Percentiles rank a stretch among this genome's conserved stretches.
These are phyloP conservation scores for Corythornis cristatus DNA, from an alignment of 2,113 vertebrate genomes.

Conservation along the genomic window DNA sequence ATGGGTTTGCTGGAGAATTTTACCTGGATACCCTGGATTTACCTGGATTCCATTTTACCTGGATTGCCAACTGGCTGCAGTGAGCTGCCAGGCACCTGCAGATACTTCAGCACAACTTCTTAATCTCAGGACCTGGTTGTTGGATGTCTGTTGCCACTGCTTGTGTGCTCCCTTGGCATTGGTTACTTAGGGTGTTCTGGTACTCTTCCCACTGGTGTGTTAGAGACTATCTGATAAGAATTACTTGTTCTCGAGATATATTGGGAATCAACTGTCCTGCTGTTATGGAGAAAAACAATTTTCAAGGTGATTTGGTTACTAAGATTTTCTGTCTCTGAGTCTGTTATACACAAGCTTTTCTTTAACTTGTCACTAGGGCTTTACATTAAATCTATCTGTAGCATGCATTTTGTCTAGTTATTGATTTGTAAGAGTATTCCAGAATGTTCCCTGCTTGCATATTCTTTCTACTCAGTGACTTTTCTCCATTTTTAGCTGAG, in stretches of 20 bases:
- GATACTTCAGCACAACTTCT: background rate
- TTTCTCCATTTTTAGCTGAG: conserved; percentile 65
- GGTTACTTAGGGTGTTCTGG: background rate
- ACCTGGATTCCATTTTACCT: background rate
- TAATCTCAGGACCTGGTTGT: background rate
- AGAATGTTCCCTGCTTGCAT: conserved; percentile 13
- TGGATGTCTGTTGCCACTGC: background rate
- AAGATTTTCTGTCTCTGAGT: background rate
- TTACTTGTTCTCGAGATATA: background rate
- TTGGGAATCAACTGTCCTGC: background rate
- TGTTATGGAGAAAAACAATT: background rate
- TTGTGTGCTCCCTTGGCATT: background rate
- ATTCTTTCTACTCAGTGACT: conserved; percentile 47
- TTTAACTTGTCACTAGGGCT: background rate
- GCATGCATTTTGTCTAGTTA: background rate
- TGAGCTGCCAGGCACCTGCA: background rate
- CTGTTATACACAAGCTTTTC: background rate
- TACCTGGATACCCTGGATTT: background rate
- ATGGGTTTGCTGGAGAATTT: background rate
- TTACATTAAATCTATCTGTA: background rate
- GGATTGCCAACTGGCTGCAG: background rate
- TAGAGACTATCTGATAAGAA: background rate
- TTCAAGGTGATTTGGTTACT: background rate
- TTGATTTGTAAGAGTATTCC: background rate
- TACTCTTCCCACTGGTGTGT: background rate